Percentiles rank a stretch among this genome's conserved stretches.
Evolutionary conservation across 2,888 invertebrate genomes (phyloP).

Genomic region (Acanthosepion pharaonis): DNA sequence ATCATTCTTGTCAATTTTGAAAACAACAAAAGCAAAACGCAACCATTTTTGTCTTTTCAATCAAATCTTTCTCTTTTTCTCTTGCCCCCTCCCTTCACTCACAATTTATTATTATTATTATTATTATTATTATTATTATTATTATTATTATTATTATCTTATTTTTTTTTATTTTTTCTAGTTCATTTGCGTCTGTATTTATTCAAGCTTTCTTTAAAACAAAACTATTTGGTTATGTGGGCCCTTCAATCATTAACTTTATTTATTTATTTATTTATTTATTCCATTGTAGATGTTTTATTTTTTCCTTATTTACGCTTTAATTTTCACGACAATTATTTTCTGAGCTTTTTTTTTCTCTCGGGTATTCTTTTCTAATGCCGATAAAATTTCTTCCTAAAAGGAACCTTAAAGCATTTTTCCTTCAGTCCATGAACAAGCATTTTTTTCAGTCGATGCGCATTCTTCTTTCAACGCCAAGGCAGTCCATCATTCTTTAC

Average conservation of each 20-base stretch:
- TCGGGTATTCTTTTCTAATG: background rate
- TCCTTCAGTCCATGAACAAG: background rate
- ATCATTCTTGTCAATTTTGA: slow-evolving; percentile 20
- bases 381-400: background rate
- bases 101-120: background rate
- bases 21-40: background rate
- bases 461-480: background rate
- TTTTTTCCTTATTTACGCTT: background rate
- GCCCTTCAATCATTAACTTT: background rate
- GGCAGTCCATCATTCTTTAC: background rate
- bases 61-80: slow-evolving; percentile 6
- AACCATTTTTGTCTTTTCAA: background rate
- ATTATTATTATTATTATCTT: background rate
- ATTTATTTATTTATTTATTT: background rate
- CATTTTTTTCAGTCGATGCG: background rate
- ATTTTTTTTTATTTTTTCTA: background rate
- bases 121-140: background rate
- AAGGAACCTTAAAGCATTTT: slow-evolving; percentile 33
- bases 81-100: background rate
- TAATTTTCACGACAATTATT: background rate
- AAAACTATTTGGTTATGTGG: background rate
- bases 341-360: background rate
- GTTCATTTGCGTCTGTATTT: background rate
- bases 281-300: background rate
- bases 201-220: background rate